Evolutionary conservation across 2,113 vertebrate species (phyloP).

Genomic region (Vulpes ferrilata): DNA sequence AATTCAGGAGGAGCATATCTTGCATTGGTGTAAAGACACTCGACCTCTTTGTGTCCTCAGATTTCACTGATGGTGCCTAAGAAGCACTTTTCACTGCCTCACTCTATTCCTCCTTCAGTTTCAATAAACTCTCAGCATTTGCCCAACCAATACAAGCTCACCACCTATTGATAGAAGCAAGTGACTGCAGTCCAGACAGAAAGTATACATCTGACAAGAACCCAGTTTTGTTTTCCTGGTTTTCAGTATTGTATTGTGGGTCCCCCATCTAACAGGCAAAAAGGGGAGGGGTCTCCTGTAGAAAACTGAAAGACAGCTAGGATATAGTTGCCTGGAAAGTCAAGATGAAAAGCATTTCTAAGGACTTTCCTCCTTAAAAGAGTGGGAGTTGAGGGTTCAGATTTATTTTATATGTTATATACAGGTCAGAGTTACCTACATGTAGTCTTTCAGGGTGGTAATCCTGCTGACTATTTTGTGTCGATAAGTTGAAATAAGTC

Average conservation of each 20-base stretch:
- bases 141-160: slow-evolving; percentile 50
- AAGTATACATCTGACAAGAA: neutral
- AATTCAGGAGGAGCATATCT: neutral
- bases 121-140: neutral
- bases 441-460: neutral
- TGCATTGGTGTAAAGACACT: neutral
- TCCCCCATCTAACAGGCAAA: neutral
- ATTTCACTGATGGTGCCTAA: neutral
- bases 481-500: neutral
- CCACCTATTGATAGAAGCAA: slow-evolving; percentile 61
- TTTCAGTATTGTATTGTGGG: neutral
- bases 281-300: neutral
- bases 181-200: slow-evolving; percentile 10
- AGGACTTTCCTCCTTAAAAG: neutral
- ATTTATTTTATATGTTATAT: neutral
- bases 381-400: neutral
- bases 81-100: neutral
- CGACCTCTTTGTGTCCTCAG: neutral
- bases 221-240: slow-evolving; percentile 25
- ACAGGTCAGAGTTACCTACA: neutral
- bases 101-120: neutral
- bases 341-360: neutral
- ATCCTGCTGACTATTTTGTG: neutral
- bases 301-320: neutral
- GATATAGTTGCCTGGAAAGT: neutral